A percentile compares a stretch with the other conserved stretches of the same genome.
phyloP scores from a whole-genome alignment of 2,888 invertebrate species.

The Micoletzkya japonica region DNA sequence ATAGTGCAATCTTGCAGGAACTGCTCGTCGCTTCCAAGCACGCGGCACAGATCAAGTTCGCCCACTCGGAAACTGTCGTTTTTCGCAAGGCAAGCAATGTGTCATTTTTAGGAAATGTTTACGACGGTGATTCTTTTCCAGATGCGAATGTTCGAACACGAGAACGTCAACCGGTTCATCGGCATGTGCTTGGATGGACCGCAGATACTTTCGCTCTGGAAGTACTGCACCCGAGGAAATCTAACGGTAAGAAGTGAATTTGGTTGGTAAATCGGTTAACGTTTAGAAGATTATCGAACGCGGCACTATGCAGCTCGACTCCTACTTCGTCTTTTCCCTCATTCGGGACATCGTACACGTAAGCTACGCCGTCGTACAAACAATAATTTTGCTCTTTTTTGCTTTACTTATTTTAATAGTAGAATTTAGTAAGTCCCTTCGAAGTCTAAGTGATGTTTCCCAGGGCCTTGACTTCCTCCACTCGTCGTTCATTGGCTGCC shows the following conservation, averaged over 20 bases:
- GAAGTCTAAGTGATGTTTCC: background rate
- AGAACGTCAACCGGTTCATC: conserved; percentile 21
- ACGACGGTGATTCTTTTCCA: too few species aligned
- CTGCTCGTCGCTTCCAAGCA: conserved; percentile 19
- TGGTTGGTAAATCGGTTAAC: background rate
- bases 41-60: conserved; percentile 16
- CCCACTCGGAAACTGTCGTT: background rate
- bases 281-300: conserved; percentile 26
- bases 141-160: conserved; percentile 27
- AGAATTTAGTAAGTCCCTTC: background rate
- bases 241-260: conserved; percentile 1
- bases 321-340: conserved; percentile 29
- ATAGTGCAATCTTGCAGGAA: background rate
- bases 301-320: conserved; percentile 28
- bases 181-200: conserved; percentile 25
- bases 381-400: background rate
- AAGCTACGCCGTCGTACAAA: too few species aligned
- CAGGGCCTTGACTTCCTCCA: conserved; percentile 24
- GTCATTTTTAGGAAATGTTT: too few species aligned
- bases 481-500: conserved; percentile 19
- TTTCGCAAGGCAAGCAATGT: conserved; percentile 4
- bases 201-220: conserved; percentile 22
- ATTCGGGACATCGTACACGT: conserved; percentile 27
- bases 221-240: conserved; percentile 23
- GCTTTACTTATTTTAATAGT: background rate